Base-by-base conservation (phyloP, 2,797 vertebrate species). In the Sebastes cheni region DNA sequence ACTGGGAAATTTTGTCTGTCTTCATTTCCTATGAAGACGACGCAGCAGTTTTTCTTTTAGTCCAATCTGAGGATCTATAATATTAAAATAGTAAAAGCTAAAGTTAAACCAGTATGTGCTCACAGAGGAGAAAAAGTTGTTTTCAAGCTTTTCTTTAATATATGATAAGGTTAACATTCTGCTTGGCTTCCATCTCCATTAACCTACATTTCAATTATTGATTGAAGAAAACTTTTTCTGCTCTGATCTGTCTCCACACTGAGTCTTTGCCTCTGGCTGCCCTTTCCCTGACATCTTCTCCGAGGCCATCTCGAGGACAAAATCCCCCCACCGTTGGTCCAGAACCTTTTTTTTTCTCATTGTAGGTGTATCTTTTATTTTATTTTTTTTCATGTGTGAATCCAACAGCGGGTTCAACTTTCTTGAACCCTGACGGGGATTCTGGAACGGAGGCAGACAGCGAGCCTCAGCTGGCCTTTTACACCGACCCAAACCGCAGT, bases 401-500 rank as follows among this genome's bases (percentile, higher is more conserved):
- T 95, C 91, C 92, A 86, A 89, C 96, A 99, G 98, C 97, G 60
- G 98, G 98, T 94, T 99, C 98, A 54, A 97, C 97, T 1, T 99
- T 99, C 93, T 96, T 99, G 93, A 99, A 99, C 95, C 98, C 98
- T 0, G 98, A 99, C 59, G 98, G 98, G 50, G 98, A 99, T 90
- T 99, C 98, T 1, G 97, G 98, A 76, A 97, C 98, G 0, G 98
- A 99, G 94, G 97, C 97, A 5, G 98, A 99, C 96, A 99, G 97
- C 8, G 98, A 99, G 91, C 98, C 98, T 84, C 98, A 99, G 94
- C 96, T 99, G 93, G 97, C 98, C 86, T 99, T 99, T 95, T 99
- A 99, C 95, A 99, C 98, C 0, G 98, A 99, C 89, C 98, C 98
- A 39, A 99, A 99, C 0, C 95, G 98, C 92, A 99, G 98, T 91